Evolutionary conservation across 2,113 vertebrate species (phyloP).

Genomic region (Hiodon alosoides): DNA sequence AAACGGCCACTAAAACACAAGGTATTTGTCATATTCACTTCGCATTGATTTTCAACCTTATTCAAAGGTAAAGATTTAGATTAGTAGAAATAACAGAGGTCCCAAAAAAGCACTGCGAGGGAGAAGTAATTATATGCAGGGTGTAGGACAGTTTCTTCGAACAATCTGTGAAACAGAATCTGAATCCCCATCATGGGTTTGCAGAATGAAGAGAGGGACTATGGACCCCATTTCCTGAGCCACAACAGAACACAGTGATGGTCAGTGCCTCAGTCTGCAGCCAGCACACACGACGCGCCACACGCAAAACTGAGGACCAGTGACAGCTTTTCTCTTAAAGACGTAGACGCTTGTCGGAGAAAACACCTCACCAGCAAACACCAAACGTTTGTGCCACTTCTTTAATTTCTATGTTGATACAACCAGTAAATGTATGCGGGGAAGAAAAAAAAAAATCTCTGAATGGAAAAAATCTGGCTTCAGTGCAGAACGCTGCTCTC

Average conservation of each 20-base stretch:
- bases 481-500: neutral
- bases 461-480: neutral
- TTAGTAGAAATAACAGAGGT: too few species aligned
- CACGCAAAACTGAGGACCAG: neutral
- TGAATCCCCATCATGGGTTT: neutral
- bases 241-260: slow-evolving; percentile 19
- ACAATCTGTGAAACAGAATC: neutral
- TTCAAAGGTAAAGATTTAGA: too few species aligned
- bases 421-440: neutral
- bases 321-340: neutral
- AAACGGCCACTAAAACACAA: neutral
- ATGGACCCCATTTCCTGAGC: slow-evolving; percentile 18
- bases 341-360: neutral
- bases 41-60: too few species aligned
- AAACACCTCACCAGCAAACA: neutral
- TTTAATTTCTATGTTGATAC: neutral
- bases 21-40: neutral
- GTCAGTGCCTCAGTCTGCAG: neutral
- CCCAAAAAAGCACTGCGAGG: neutral
- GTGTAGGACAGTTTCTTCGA: neutral
- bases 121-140: neutral
- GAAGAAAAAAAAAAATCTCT: neutral
- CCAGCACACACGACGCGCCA: neutral
- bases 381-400: neutral
- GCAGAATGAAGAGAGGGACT: neutral